phyloP scores from a whole-genome alignment of 2,888 invertebrate genomes.

The Lycocerus yunnanus region DNA sequence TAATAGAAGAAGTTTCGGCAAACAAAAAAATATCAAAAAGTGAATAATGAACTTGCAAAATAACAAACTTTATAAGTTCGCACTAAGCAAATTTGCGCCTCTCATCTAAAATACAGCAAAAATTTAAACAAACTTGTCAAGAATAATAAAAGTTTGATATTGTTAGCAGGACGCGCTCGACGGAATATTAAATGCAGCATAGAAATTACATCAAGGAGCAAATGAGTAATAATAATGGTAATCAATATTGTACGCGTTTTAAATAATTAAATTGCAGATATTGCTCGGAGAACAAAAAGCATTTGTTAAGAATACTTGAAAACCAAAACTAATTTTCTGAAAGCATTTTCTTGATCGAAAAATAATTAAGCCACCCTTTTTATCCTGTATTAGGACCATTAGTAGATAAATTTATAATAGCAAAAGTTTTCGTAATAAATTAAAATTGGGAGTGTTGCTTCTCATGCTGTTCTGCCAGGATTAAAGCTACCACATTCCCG shows the following conservation, averaged over 20 bases:
- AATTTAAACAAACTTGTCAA: conserved; percentile 18
- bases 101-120: conserved; percentile 15
- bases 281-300: neutral
- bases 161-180: conserved; percentile 8
- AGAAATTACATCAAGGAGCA: neutral
- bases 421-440: neutral
- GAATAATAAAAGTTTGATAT: conserved; percentile 24
- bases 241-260: neutral
- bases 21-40: conserved; percentile 10
- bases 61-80: conserved; percentile 19
- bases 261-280: neutral
- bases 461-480: neutral
- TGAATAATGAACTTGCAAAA: conserved; percentile 14
- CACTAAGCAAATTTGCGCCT: conserved; percentile 13
- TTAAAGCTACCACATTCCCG: neutral
- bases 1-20: conserved; percentile 4
- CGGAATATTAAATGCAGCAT: conserved; percentile 9
- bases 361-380: neutral
- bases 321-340: neutral
- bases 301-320: neutral
- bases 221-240: neutral
- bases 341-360: neutral
- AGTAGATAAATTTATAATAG: neutral
- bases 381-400: neutral
- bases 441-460: neutral